These are phyloP conservation scores for Gari tellinella DNA, from an alignment of 2,888 invertebrate species.

Conservation along the genomic window DNA sequence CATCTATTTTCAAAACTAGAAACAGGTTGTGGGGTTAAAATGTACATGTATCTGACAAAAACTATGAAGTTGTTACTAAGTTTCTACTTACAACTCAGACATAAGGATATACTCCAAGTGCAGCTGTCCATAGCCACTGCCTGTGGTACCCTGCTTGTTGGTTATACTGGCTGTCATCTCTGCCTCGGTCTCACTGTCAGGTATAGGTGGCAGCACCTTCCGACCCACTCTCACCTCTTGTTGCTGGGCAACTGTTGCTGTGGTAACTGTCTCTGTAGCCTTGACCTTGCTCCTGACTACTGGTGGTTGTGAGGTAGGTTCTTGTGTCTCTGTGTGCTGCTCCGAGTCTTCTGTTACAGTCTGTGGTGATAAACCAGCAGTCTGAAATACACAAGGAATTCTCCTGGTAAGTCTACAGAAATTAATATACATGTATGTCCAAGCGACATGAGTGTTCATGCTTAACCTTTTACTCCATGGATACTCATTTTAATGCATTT, in stretches of 20 bases:
- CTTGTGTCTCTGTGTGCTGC: not conserved
- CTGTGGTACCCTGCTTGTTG: constrained; percentile 55
- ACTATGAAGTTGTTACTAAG: no score
- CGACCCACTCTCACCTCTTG: constrained; percentile 38
- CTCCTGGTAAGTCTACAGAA: no score
- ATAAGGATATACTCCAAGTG: constrained; percentile 95
- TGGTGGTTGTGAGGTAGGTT: constrained; percentile 11
- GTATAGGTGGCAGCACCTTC: constrained; percentile 67
- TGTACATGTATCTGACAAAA: no score
- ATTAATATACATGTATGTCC: no score
- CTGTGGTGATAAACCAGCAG: constrained; percentile 33
- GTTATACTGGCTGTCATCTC: constrained; percentile 54
- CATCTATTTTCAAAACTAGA: no score
- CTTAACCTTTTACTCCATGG: no score
- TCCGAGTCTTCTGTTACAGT: not conserved
- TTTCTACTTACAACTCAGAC: constrained; percentile 95
- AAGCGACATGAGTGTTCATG: no score
- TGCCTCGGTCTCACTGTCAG: constrained; percentile 58
- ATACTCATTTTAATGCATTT: no score
- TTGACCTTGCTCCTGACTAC: not conserved
- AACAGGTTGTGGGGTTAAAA: no score
- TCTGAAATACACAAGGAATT: constrained; percentile 17
- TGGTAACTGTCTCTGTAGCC: not conserved
- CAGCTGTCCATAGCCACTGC: constrained; percentile 88
- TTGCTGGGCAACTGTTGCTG: not conserved